Base-by-base conservation (phyloP, 2,888 invertebrate species). In the Synanthedon andrenaeformis region DNA sequence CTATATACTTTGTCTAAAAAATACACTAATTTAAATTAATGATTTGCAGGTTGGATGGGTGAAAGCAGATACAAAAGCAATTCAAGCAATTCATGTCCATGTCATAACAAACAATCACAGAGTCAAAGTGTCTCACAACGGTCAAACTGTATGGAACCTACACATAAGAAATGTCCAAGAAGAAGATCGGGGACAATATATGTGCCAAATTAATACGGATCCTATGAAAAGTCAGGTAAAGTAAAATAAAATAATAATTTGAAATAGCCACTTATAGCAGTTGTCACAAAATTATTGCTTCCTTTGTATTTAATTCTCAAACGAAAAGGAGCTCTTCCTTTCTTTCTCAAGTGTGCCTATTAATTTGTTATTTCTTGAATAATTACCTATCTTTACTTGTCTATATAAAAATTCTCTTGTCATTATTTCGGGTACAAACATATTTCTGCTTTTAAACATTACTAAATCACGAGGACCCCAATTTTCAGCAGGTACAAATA, bases 151-250 rank as follows among this genome's bases (percentile, higher is more conserved):
- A 67, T 97, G 97, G 97, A 95, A 95, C 83, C 89, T 97, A 58
- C 95, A 95, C 79, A 95, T 97, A 72, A 93, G 92, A 69, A 92
- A 93, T 65, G 93, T 94, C 2, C 93, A 94, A 68, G 94, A 94
- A 72, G 95, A 96, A 71, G 97, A 97, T 79, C 90, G 92, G 52
- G 97, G 97, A 41, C 91, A 93, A 64, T 97, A 96, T 84, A 96
- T 96, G 96, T 97, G 96, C 81, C 96, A 97, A 86, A 92, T 97
- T 70, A 97, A 97, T 87, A 96, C 96, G 17, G 95, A 96, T 82
- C 97, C 96, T 0, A 96, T 96, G 96, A 94, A 94, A 82, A 95
- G 94, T 79, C 96, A 96, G 92, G 94, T 96, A 85, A 35, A n/a
- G 17, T 10, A 19, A 23, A 13, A 19, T 12, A 50, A 50, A 82